Conservation (phyloP, 2,888 invertebrate species). For the Prenolepis imparis region DNA sequence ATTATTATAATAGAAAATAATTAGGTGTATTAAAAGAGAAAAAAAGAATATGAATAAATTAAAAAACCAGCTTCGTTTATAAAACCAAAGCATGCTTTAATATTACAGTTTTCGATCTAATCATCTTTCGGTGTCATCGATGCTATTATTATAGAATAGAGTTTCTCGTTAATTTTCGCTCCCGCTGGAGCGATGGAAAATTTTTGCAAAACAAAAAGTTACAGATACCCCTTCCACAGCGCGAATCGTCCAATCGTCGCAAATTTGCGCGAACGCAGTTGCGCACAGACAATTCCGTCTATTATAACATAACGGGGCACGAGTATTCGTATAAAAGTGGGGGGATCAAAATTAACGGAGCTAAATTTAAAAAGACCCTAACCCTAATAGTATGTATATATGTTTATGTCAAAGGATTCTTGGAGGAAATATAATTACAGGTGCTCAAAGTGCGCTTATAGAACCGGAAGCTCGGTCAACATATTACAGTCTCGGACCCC, state of each 20-base stretch:
- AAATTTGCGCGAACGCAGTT: background rate
- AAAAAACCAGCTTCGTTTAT: background rate
- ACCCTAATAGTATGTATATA: no score
- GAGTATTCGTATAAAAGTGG: background rate
- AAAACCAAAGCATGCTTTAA: background rate
- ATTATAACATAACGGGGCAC: no score
- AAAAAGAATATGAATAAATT: background rate
- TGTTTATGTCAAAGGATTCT: background rate
- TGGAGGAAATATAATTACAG: background rate
- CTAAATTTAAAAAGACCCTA: background rate
- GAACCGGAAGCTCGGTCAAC: background rate
- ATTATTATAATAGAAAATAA: background rate
- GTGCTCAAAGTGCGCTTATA: background rate
- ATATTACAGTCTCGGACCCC: slow-evolving; percentile 20
- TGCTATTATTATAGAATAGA: background rate
- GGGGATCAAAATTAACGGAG: background rate
- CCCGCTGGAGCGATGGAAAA: background rate
- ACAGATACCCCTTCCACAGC: background rate
- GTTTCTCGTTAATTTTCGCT: background rate
- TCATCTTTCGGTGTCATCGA: background rate
- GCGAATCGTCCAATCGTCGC: background rate
- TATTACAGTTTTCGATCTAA: background rate
- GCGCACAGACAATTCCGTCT: no score
- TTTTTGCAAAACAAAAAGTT: background rate
- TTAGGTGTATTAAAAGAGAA: background rate